A percentile compares a stretch with the other conserved stretches of the same genome.
Conservation (phyloP, 2,113 vertebrate genomes). For the Nibea coibor region DNA sequence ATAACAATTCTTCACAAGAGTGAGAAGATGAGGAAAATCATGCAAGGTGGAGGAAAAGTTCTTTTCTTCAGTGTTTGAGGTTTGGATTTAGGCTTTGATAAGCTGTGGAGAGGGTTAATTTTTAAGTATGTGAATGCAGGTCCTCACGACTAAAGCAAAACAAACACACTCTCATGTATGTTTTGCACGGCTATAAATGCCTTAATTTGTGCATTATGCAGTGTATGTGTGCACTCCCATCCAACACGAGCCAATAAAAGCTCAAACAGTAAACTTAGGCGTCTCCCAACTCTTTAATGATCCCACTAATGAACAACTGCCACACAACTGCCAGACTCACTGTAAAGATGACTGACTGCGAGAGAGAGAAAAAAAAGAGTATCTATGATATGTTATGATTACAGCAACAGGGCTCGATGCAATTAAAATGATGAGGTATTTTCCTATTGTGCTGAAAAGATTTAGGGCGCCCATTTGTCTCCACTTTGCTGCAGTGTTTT, state of each 20-base stretch:
- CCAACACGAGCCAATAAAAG: constrained; percentile 58
- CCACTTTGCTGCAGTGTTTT: constrained; percentile 64
- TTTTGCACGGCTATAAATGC: constrained; percentile 48
- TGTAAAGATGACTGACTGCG: constrained; percentile 30
- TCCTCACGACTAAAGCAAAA: constrained; percentile 15
- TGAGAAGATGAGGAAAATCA: background rate
- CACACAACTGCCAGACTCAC: constrained; percentile 1
- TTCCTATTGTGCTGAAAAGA: constrained; percentile 63
- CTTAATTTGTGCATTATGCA: constrained; percentile 42
- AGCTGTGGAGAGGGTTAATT: background rate
- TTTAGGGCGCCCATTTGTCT: constrained; percentile 64
- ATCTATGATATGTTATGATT: constrained; percentile 63
- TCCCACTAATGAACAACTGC: constrained; percentile 52
- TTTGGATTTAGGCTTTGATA: background rate
- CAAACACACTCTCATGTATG: constrained; percentile 8
- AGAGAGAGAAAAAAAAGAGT: constrained; percentile 6
- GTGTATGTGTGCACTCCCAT: constrained; percentile 28
- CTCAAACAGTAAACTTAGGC: constrained; percentile 60
- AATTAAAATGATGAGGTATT: constrained; percentile 64
- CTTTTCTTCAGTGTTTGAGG: background rate
- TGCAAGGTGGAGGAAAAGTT: background rate
- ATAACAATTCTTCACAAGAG: background rate
- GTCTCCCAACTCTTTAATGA: constrained; percentile 53
- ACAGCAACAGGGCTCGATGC: constrained; percentile 31
- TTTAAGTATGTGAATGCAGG: background rate